phyloP scores from a whole-genome alignment of 2,797 vertebrate genomes.

The Liparis tanakae region DNA sequence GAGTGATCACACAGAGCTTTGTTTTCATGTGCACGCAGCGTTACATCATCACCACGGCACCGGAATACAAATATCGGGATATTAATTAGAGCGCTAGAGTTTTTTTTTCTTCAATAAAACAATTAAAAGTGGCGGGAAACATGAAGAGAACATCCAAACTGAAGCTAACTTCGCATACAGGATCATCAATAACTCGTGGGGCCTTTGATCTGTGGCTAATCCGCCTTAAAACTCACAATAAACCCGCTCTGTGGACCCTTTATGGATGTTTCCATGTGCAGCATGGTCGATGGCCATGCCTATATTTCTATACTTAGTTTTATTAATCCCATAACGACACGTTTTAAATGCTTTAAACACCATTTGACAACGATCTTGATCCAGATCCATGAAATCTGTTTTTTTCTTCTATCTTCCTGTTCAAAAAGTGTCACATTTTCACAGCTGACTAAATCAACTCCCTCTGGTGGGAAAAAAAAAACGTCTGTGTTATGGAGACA shows the following conservation, averaged over 20 bases:
- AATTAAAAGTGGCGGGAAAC: constrained; percentile 6
- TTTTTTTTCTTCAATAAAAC: background rate
- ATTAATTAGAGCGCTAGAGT: constrained; percentile 24
- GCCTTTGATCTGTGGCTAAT: background rate
- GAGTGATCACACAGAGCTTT: constrained; percentile 33
- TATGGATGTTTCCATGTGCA: no score
- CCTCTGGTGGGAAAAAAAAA: background rate
- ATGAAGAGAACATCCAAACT: background rate
- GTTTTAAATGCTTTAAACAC: background rate
- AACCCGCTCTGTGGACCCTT: background rate
- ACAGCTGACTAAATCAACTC: background rate
- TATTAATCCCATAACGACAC: background rate
- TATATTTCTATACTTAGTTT: background rate
- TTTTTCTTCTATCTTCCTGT: background rate
- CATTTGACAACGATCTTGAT: background rate
- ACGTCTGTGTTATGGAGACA: background rate
- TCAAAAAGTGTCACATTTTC: background rate
- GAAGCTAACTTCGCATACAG: background rate
- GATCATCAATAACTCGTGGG: background rate
- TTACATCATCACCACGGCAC: background rate
- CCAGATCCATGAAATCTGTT: background rate
- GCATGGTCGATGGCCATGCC: background rate
- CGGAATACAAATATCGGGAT: constrained; percentile 25
- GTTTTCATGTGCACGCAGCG: constrained; percentile 31
- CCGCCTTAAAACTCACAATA: background rate